Percentiles rank a stretch among this genome's conserved stretches.
Conservation (phyloP, 2,113 vertebrate genomes). For the Rhinolophus ferrumequinum region DNA sequence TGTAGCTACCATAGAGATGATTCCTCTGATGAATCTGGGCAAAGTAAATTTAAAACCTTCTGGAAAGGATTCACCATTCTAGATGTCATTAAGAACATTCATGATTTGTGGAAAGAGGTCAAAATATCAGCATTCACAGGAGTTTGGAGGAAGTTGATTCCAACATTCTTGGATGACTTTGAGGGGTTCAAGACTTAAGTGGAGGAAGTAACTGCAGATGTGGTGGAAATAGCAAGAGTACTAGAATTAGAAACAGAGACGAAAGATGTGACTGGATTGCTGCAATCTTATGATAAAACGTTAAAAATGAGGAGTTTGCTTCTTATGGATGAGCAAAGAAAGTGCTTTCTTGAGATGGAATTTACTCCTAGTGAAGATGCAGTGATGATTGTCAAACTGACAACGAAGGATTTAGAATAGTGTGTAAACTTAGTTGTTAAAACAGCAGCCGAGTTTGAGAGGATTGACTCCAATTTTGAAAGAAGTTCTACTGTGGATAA, state of each 20-base stretch:
- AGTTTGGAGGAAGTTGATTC: background rate
- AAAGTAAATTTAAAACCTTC: background rate
- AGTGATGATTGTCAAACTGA: background rate
- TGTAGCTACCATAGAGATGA: background rate
- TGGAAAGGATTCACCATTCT: background rate
- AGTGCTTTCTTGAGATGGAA: background rate
- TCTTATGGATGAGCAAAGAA: background rate
- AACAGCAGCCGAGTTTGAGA: background rate
- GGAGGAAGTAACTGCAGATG: background rate
- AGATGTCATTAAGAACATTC: background rate
- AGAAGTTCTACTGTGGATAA: background rate
- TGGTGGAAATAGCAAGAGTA: background rate
- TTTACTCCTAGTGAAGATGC: background rate
- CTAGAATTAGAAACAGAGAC: background rate
- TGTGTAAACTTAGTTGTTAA: background rate
- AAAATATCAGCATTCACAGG: background rate
- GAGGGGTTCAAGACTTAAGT: background rate
- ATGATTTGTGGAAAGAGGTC: background rate
- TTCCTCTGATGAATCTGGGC: background rate
- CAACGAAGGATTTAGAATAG: background rate
- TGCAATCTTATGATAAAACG: background rate
- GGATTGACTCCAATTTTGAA: background rate
- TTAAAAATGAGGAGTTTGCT: background rate
- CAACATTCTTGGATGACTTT: background rate
- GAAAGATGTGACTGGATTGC: background rate